Evolutionary conservation across 2,113 vertebrate genomes (phyloP), one percentile per base, ranked within the genome.

Genomic region (Rhabdornis inornatus): DNA sequence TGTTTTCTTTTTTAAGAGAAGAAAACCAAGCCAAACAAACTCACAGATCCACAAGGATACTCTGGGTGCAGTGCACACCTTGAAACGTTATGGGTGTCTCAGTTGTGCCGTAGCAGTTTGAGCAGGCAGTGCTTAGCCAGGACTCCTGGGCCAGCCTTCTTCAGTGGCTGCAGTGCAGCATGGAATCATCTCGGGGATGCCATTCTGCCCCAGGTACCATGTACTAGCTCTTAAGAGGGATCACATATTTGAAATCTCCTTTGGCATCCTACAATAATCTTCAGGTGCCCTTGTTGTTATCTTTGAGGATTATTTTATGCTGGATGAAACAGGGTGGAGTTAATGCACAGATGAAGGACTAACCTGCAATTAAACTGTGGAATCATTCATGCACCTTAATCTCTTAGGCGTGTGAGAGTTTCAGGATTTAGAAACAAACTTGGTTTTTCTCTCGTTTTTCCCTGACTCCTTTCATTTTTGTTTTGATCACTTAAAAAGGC

Each of bases 381-480:
- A 80, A 86, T 44, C 9, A 16, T 40, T 65, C 8, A 25, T 21
- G 18, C 21, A 65, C 5, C 5, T 17, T 42, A 57, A 53, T 63
- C 42, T 61, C n/a, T 68, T 78, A 71, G 18, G 12, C 31, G 47
- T 24, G 8, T 2, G 4, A 19, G 22, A 68, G 24, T 65, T 60
- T 72, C 55, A 71, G 33, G 19, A 45, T 72, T 93, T 65, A 83
- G 50, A 80, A 94, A 80, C 25, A 42, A 44, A 65, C 39, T 92
- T 2, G 0, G 0, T 3, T 35, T 94, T 87, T 33, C 7, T 27
- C 5, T 5, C 25, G 52, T 52, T 28, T 76, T 80, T 75, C 23
- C 11, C 44, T 83, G 20, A 4, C 6, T 83, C 2, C 14, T 10
- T 35, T 60, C 19, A 44, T 47, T 75, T 84, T 74, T 49, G 33